phyloP scores from a whole-genome alignment of 1,140 invertebrate genomes.

The Oryctes rhinoceros region DNA sequence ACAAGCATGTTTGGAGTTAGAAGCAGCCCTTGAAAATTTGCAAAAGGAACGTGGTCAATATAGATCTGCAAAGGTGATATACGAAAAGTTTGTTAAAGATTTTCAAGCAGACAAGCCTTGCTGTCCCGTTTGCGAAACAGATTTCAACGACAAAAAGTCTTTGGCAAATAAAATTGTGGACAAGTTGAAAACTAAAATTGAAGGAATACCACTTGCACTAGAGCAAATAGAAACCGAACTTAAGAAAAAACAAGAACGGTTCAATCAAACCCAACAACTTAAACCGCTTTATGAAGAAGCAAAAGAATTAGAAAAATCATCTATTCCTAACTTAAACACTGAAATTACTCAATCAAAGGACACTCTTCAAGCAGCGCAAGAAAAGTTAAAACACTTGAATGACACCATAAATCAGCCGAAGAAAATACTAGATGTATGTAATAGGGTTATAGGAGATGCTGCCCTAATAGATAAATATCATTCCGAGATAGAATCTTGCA shows the following conservation, averaged over 20 bases:
- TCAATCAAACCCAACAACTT: slow-evolving; percentile 54
- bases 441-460: slow-evolving; percentile 51
- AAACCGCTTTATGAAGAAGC: slow-evolving; percentile 54
- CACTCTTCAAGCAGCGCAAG: slow-evolving; percentile 43
- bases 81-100: slow-evolving; percentile 59
- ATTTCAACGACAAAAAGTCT: slow-evolving; percentile 51
- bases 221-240: slow-evolving; percentile 57
- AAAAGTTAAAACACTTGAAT: slow-evolving; percentile 46
- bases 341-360: slow-evolving; percentile 46
- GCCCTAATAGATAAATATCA: slow-evolving; percentile 54
- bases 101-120: slow-evolving; percentile 54
- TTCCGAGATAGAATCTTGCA: slow-evolving; percentile 50
- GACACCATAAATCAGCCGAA: slow-evolving; percentile 48
- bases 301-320: slow-evolving; percentile 44
- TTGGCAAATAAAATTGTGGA: slow-evolving; percentile 50
- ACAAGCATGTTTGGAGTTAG: slow-evolving; percentile 56
- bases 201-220: slow-evolving; percentile 61
- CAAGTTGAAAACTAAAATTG: slow-evolving; percentile 63
- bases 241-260: slow-evolving; percentile 51
- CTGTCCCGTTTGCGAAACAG: slow-evolving; percentile 57
- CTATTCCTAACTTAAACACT: slow-evolving; percentile 37
- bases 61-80: slow-evolving; percentile 61
- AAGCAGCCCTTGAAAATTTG: slow-evolving; percentile 58
- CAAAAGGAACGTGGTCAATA: slow-evolving; percentile 62
- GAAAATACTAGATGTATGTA: slow-evolving; percentile 49